Evolutionary conservation across 2,113 vertebrate genomes (phyloP), one percentile per base, ranked within the genome.

Genomic region (Halichoeres trimaculatus): DNA sequence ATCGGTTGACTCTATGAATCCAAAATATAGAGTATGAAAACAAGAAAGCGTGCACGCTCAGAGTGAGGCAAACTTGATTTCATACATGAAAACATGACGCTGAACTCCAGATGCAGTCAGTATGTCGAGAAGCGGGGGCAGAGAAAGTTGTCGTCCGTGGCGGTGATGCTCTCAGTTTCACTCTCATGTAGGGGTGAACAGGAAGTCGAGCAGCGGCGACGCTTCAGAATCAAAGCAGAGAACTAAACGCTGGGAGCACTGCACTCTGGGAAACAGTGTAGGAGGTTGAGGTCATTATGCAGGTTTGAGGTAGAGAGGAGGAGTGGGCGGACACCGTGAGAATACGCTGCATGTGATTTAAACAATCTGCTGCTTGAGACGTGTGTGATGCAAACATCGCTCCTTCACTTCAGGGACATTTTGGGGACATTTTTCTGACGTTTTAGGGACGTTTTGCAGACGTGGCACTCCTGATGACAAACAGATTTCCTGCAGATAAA

Each of bases 141-240:
- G 62, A 66, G 78, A 52, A 22, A 48, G 56, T 57, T 8, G 61
- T 61, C 76, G 64, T 71, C 73, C 38, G 59, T 43, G 67, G 50
- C 13, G 30, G 10, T 22, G 58, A 67, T 24, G 47, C 47, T 76
- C 53, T 69, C 53, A 26, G 64, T 81, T 74, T 84, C 63, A 57
- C 59, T 69, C 55, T 78, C 62, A 70, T 73, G 84, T 82, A 80
- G 82, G 75, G 82, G 84, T 54, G 83, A 76, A 75, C 78, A 89
- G 88, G 82, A 89, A 84, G 86, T 88, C 9, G 59, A 68, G 71
- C 24, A 8, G 80, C 26, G 38, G 67, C 70, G 40, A 26, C 58
- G 48, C 63, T 22, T 59, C 34, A 30, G 36, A 57, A 52, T 67
- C 60, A 72, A 73, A 80, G 58, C 13, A 0, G 54, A 24, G 17